Evolutionary conservation across 2,113 vertebrate species (phyloP).

Genomic region (Varanus komodoensis): DNA sequence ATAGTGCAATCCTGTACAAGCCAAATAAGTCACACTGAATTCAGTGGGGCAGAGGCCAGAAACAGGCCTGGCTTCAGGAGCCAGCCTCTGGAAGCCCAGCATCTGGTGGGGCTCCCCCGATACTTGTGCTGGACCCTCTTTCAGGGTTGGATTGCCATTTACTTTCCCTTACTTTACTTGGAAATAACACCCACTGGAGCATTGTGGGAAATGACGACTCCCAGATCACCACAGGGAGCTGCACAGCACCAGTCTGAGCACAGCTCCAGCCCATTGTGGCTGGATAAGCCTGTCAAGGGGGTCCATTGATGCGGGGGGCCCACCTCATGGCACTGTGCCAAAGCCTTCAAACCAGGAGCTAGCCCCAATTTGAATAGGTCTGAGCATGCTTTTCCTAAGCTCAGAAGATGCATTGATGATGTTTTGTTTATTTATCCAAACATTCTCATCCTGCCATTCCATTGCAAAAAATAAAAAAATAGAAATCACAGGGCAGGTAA

Average conservation of each 20-base stretch:
- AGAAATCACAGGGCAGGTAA: background rate
- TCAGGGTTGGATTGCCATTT: background rate
- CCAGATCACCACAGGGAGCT: background rate
- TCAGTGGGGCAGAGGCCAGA: background rate
- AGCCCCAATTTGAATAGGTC: background rate
- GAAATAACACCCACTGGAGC: background rate
- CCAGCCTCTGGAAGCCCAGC: background rate
- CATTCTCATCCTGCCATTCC: background rate
- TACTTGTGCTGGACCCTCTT: background rate
- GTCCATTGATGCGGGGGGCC: background rate
- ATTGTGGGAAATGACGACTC: background rate
- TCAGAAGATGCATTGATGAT: background rate
- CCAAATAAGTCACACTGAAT: background rate
- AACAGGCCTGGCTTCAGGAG: background rate
- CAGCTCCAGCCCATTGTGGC: background rate
- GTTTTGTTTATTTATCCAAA: background rate
- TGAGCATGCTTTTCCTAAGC: background rate
- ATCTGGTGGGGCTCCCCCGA: background rate
- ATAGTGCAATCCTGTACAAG: conserved; percentile 14
- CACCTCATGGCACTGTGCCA: background rate
- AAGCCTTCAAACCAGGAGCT: background rate
- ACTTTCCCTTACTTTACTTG: background rate
- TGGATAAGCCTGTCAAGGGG: background rate
- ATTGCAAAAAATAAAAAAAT: background rate
- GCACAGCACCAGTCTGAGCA: background rate